Percentiles rank a stretch among this genome's conserved stretches.
Evolutionary conservation across 2,113 vertebrate genomes (phyloP).

Genomic region (Sitta europaea): DNA sequence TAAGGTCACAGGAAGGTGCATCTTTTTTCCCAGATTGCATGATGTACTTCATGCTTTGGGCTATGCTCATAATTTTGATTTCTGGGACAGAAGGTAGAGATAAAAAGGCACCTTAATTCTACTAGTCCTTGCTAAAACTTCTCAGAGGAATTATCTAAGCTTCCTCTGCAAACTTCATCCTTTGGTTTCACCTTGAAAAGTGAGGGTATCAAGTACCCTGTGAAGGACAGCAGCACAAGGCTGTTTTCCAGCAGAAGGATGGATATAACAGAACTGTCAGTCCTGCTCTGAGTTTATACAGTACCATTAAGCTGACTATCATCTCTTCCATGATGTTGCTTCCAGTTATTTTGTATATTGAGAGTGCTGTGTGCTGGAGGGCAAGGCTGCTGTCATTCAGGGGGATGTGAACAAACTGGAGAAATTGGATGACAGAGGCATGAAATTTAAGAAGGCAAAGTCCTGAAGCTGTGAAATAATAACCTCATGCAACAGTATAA

Average conservation of each 20-base stretch:
- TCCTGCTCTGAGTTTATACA: neutral
- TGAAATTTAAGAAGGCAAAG: neutral
- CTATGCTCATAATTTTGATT: slow-evolving; percentile 15
- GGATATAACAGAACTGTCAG: neutral
- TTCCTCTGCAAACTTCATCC: neutral
- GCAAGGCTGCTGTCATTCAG: neutral
- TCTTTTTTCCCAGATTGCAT: neutral
- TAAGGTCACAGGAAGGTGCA: slow-evolving; percentile 15
- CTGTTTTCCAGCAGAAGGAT: neutral
- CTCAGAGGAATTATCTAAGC: slow-evolving; percentile 10
- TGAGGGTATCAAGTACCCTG: neutral
- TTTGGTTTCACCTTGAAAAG: neutral
- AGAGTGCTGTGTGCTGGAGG: neutral
- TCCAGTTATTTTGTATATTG: neutral
- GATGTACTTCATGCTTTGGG: neutral
- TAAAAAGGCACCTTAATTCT: slow-evolving; percentile 4
- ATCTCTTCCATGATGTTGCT: neutral
- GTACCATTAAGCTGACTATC: neutral
- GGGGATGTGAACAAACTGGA: neutral
- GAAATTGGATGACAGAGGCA: neutral
- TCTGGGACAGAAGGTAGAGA: neutral
- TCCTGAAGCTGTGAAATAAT: neutral
- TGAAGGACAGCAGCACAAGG: neutral
- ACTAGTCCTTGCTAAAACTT: neutral
- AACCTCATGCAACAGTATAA: neutral